A percentile compares a stretch with the other conserved stretches of the same genome.
Conservation (phyloP, 53 echinoderm and acorn worm species). For the Arbacia lixula region DNA sequence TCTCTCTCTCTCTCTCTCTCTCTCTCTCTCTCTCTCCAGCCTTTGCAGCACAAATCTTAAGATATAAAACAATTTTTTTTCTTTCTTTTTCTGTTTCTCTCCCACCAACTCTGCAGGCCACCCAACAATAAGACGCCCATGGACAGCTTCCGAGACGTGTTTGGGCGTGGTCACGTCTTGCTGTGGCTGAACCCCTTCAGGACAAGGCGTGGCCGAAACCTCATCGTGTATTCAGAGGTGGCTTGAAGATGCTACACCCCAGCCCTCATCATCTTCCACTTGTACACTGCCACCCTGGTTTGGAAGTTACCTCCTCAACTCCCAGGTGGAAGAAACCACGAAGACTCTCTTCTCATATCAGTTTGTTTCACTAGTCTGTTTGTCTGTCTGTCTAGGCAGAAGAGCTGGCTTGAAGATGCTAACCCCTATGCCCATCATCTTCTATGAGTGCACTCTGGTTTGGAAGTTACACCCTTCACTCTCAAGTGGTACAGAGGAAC, state of each 20-base stretch:
- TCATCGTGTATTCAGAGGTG: constrained; percentile 69
- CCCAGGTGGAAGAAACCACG: too few relatives aligned
- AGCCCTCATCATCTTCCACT: not conserved
- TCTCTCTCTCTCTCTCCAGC: not conserved
- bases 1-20: not conserved
- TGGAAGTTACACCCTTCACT: too few relatives aligned
- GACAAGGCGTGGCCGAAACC: constrained; percentile 56
- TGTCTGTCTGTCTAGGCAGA: too few relatives aligned
- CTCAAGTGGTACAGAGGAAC: too few relatives aligned
- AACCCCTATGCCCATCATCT: too few relatives aligned
- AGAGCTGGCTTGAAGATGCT: too few relatives aligned
- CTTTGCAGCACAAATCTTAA: not conserved
- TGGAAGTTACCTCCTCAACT: too few relatives aligned
- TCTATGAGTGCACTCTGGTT: too few relatives aligned
- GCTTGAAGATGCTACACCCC: not conserved
- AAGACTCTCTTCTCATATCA: too few relatives aligned
- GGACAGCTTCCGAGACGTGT: constrained; percentile 78
- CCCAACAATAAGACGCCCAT: constrained; percentile 47
- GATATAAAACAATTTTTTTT: not conserved
- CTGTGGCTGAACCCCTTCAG: constrained; percentile 93
- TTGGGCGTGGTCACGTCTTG: constrained; percentile 71
- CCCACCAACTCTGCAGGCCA: constrained; percentile 52
- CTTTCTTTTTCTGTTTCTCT: not conserved
- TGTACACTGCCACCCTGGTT: too few relatives aligned
- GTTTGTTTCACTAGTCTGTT: too few relatives aligned